phyloP scores from a whole-genome alignment of 2,797 vertebrate species.

The Columba guinea region DNA sequence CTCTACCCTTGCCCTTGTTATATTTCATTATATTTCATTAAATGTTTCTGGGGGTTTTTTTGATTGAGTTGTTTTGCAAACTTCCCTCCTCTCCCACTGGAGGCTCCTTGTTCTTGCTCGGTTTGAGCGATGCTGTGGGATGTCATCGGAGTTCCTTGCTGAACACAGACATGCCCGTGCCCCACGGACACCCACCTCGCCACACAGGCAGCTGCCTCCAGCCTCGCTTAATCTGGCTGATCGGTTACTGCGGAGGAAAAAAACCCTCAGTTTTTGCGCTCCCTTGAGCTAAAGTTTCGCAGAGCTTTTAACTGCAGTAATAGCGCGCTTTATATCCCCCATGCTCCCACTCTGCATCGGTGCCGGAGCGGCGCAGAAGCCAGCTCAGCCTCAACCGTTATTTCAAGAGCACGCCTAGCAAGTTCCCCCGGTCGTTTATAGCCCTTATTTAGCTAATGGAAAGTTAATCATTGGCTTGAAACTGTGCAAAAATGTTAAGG shows the following conservation, averaged over 20 bases:
- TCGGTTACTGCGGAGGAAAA: not conserved
- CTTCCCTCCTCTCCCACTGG: not conserved
- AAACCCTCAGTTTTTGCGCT: not conserved
- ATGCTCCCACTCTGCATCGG: not conserved
- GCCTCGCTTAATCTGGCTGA: not conserved
- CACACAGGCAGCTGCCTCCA: not conserved
- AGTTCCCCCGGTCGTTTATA: not conserved
- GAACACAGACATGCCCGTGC: accelerated
- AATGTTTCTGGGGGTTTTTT: not conserved
- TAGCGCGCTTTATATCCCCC: not conserved
- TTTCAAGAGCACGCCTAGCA: not conserved
- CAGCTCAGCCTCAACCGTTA: not conserved
- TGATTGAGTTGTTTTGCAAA: not conserved
- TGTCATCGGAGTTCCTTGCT: not conserved
- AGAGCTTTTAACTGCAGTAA: not conserved
- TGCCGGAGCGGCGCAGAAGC: accelerated
- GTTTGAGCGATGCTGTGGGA: accelerated
- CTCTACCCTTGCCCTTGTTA: too few species aligned
- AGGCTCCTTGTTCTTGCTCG: not conserved
- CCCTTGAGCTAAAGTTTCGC: not conserved
- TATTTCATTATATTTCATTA: too few species aligned
- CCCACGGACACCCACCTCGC: not conserved
- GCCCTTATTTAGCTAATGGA: not conserved
- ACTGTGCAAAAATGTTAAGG: conserved; percentile 5
- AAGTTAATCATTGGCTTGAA: conserved; percentile 54